These are phyloP conservation scores for Vultur gryphus DNA, from an alignment of 2,797 vertebrate genomes.

Conservation along the genomic window DNA sequence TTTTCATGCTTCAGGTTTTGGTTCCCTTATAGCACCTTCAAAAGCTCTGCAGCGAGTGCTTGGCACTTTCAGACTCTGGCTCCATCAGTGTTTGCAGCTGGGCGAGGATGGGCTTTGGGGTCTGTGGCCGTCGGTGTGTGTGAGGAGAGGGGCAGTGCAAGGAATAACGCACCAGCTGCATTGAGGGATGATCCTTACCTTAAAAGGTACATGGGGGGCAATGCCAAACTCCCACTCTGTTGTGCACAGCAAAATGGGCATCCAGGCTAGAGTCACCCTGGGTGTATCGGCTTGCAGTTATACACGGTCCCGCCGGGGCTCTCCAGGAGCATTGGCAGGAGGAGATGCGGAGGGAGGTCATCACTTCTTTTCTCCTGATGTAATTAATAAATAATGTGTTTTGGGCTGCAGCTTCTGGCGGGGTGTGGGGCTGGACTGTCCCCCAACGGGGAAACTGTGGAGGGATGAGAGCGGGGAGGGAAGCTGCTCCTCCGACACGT, in stretches of 20 bases:
- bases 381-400: neutral
- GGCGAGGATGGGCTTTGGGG: neutral
- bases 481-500: neutral
- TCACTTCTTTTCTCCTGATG: neutral
- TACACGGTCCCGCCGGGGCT: rapidly evolving
- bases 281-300: rapidly evolving
- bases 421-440: neutral
- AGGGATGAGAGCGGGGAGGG: neutral
- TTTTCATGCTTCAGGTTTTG: neutral
- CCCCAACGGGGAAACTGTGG: neutral
- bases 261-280: neutral
- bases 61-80: neutral
- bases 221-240: neutral
- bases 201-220: rapidly evolving
- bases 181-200: neutral
- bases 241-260: neutral
- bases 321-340: neutral
- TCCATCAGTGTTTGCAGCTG: neutral
- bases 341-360: neutral
- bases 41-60: neutral
- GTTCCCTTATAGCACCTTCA: neutral
- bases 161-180: neutral
- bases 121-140: neutral
- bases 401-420: neutral
- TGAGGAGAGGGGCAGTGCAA: neutral